Evolutionary conservation across 1,140 invertebrate genomes (phyloP).

Genomic region (Drosophila oshimai): DNA sequence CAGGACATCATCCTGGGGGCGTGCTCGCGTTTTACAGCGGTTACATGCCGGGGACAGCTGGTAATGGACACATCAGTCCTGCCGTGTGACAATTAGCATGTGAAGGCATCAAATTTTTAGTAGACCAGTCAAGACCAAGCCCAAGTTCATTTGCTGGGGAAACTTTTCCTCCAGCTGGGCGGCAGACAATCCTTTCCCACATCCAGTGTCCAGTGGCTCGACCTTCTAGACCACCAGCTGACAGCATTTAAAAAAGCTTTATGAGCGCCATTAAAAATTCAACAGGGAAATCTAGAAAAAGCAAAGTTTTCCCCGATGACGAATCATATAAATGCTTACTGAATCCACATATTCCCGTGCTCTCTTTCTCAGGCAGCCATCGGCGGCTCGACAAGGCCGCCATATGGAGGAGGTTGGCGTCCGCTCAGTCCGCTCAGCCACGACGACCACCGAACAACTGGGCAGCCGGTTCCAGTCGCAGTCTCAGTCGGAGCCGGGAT

Average conservation of each 20-base stretch:
- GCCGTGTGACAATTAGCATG: slow-evolving; percentile 57
- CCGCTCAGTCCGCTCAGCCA: slow-evolving; percentile 35
- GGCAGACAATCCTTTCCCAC: slow-evolving; percentile 28
- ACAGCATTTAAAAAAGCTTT: slow-evolving; percentile 33
- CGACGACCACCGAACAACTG: slow-evolving; percentile 13
- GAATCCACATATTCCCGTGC: not conserved
- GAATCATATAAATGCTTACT: slow-evolving; percentile 52
- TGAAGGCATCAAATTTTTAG: slow-evolving; percentile 59
- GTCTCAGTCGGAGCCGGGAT: slow-evolving; percentile 28
- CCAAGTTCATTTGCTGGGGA: slow-evolving; percentile 39
- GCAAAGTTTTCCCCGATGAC: slow-evolving; percentile 41
- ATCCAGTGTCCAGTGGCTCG: not conserved
- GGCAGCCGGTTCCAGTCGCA: slow-evolving; percentile 13
- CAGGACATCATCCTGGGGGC: slow-evolving; percentile 19
- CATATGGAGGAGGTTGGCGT: slow-evolving; percentile 67
- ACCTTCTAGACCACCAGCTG: slow-evolving; percentile 42
- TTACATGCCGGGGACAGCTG: slow-evolving; percentile 27
- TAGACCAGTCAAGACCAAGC: slow-evolving; percentile 17
- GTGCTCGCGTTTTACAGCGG: slow-evolving; percentile 9
- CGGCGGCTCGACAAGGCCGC: slow-evolving; percentile 59
- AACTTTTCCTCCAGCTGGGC: slow-evolving; percentile 38
- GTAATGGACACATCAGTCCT: slow-evolving; percentile 22
- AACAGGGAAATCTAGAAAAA: slow-evolving; percentile 42
- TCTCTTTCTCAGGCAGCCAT: slow-evolving; percentile 34
- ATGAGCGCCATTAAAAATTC: slow-evolving; percentile 22